Conservation (phyloP, 2,797 vertebrate genomes). For the Lutjanus campechanus region DNA sequence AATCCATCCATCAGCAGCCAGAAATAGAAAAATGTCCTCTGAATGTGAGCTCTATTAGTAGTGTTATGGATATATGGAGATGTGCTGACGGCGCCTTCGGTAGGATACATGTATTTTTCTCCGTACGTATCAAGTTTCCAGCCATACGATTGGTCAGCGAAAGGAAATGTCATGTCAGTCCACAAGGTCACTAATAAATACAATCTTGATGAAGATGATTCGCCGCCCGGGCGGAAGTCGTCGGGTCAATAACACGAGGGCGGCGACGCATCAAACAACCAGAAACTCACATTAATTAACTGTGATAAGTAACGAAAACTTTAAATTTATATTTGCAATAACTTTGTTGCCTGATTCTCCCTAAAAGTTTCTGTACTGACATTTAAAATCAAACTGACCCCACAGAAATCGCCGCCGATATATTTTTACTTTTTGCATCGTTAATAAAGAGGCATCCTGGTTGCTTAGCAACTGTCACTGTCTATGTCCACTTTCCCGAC, state of each 20-base stretch:
- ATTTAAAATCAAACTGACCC: neutral
- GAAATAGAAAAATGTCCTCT: slow-evolving; percentile 71
- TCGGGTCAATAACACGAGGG: neutral
- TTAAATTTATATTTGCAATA: too few relatives aligned
- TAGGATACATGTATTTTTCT: slow-evolving; percentile 61
- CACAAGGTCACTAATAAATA: slow-evolving; percentile 64
- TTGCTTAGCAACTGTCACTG: too few relatives aligned
- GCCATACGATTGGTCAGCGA: slow-evolving; percentile 69
- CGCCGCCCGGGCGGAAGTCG: neutral
- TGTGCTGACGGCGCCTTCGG: slow-evolving; percentile 64
- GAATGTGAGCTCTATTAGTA: slow-evolving; percentile 61
- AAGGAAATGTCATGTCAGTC: slow-evolving; percentile 63
- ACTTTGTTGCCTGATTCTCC: too few relatives aligned
- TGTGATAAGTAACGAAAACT: too few relatives aligned
- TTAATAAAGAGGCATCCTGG: too few relatives aligned
- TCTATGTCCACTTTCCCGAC: too few relatives aligned
- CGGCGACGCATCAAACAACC: slow-evolving; percentile 2
- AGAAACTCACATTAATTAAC: neutral
- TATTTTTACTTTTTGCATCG: too few relatives aligned
- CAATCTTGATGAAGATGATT: slow-evolving; percentile 32
- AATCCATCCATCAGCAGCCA: slow-evolving; percentile 53
- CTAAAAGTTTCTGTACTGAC: neutral
- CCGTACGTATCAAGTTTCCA: slow-evolving; percentile 66
- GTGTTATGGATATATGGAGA: slow-evolving; percentile 66
- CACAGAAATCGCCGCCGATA: too few relatives aligned